Evolutionary conservation across 2,888 invertebrate species (phyloP).

Genomic region (Julus scanicus): DNA sequence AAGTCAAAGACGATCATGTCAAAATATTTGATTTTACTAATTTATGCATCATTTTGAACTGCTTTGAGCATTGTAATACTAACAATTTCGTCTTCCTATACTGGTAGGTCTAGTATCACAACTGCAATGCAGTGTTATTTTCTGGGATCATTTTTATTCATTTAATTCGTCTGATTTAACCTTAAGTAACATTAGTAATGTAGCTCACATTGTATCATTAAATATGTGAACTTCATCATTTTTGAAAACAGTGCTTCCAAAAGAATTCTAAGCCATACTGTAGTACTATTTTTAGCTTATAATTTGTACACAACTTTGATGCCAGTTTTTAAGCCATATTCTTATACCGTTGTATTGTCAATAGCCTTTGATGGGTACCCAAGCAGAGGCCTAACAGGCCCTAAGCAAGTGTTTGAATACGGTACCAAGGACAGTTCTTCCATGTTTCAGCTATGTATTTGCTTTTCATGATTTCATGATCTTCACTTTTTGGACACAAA

Average conservation of each 20-base stretch:
- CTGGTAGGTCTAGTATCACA: not conserved
- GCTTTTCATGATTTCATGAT: not conserved
- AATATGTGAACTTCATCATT: not conserved
- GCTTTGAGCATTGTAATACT: not conserved
- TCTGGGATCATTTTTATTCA: not conserved
- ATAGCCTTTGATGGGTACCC: no score
- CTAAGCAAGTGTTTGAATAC: not conserved
- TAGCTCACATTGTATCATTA: not conserved
- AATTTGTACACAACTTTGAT: not conserved
- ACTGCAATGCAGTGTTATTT: not conserved
- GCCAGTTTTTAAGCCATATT: conserved; percentile 6
- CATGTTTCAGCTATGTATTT: not conserved
- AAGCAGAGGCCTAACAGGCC: no score
- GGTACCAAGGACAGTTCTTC: conserved; percentile 6
- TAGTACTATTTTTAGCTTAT: not conserved
- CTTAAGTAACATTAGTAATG: not conserved
- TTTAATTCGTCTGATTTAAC: not conserved
- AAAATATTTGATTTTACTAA: not conserved
- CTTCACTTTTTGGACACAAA: not conserved
- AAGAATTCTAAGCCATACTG: not conserved
- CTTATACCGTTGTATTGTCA: not conserved
- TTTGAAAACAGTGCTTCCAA: conserved; percentile 15
- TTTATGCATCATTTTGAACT: not conserved
- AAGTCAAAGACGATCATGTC: not conserved
- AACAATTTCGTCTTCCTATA: not conserved